Conservation (phyloP, 1,140 invertebrate species). For the Lucilia sericata region DNA sequence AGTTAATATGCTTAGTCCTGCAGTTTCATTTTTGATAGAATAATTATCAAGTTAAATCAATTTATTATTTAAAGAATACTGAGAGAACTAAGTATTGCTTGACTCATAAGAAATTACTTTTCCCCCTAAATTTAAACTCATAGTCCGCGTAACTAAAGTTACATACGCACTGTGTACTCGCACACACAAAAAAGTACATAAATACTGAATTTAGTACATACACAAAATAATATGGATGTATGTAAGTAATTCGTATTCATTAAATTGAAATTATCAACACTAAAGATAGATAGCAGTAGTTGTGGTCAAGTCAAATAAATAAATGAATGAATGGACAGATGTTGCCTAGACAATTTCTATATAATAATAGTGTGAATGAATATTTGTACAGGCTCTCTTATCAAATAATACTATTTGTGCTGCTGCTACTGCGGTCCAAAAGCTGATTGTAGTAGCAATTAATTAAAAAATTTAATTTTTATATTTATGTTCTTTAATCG, state of each 20-base stretch:
- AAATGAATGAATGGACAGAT: background rate
- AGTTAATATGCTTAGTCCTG: too few relatives aligned
- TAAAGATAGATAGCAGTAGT: slow-evolving; percentile 2
- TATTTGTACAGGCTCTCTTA: background rate
- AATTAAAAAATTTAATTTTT: slow-evolving; percentile 36
- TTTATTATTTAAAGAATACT: too few relatives aligned
- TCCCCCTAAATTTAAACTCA: background rate
- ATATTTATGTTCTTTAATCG: background rate
- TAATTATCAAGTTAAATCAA: too few relatives aligned
- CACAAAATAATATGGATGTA: too few relatives aligned
- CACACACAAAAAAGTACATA: background rate
- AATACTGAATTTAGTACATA: too few relatives aligned
- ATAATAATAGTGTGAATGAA: too few relatives aligned
- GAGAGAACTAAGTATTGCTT: too few relatives aligned
- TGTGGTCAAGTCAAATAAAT: background rate
- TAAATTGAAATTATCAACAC: slow-evolving; percentile 42
- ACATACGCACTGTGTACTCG: background rate
- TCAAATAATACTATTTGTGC: slow-evolving; percentile 10
- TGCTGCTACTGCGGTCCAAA: background rate
- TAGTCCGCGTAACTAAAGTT: background rate
- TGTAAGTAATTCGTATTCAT: slow-evolving; percentile 31
- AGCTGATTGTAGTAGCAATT: slow-evolving; percentile 2
- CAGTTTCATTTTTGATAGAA: too few relatives aligned
- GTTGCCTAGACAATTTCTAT: background rate
- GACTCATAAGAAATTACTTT: background rate